Evolutionary conservation across 2,797 vertebrate species (phyloP).

Genomic region (Diplodus sargus): DNA sequence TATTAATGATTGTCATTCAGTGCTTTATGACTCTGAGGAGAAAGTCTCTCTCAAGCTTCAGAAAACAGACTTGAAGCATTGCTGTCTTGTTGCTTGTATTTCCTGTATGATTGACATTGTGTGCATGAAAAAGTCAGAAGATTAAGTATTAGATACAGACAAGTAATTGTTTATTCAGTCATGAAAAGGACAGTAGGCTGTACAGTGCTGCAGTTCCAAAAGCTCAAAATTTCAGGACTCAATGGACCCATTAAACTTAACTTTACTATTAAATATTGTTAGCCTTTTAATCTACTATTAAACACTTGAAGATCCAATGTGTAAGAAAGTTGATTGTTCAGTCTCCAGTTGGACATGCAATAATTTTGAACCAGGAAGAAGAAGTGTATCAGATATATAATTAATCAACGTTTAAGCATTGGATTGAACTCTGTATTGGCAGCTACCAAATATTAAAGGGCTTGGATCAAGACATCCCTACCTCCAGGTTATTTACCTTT

Average conservation of each 20-base stretch:
- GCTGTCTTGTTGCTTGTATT: neutral
- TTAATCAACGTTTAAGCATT: neutral
- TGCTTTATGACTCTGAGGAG: neutral
- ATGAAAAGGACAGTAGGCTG: neutral
- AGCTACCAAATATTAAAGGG: neutral
- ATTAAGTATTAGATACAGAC: neutral
- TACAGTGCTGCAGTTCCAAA: neutral
- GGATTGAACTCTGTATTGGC: neutral
- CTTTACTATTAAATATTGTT: too few relatives aligned
- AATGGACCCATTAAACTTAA: neutral
- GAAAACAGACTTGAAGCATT: neutral
- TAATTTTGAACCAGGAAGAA: neutral
- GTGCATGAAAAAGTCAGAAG: neutral
- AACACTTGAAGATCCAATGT: too few relatives aligned
- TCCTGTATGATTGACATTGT: neutral
- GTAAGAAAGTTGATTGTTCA: too few relatives aligned
- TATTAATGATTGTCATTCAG: neutral
- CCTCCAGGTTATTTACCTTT: neutral
- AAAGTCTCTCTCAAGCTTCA: neutral
- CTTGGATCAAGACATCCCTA: too few relatives aligned
- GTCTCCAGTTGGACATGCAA: too few relatives aligned
- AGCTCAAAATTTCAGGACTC: neutral
- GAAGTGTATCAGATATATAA: too few relatives aligned
- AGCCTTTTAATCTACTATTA: too few relatives aligned
- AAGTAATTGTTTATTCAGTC: too few relatives aligned